These are phyloP conservation scores for Cherax quadricarinatus DNA, from an alignment of 1,140 invertebrate genomes.

Conservation along the genomic window DNA sequence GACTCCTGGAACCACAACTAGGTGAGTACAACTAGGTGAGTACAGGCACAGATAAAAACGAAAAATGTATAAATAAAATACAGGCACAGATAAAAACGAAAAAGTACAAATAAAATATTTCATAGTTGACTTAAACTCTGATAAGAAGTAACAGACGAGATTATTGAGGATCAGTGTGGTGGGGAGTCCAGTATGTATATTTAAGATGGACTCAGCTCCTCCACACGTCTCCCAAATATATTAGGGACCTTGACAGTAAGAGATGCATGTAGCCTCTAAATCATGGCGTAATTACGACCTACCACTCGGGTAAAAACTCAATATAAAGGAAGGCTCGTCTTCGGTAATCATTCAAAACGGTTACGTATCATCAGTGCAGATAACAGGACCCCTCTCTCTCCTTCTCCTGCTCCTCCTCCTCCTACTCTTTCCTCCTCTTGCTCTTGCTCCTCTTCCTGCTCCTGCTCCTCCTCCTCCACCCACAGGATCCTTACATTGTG, in stretches of 20 bases:
- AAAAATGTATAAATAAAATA: neutral
- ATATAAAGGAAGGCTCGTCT: conserved; percentile 17
- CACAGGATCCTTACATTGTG: neutral
- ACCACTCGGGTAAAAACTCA: conserved; percentile 17
- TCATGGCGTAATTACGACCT: conserved; percentile 38
- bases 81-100: neutral
- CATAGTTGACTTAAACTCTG: too few relatives aligned
- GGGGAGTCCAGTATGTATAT: neutral
- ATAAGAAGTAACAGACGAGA: neutral
- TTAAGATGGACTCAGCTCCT: neutral
- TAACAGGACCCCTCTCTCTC: neutral
- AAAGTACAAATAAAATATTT: neutral
- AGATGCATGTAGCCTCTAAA: conserved; percentile 41
- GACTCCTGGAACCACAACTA: too few relatives aligned
- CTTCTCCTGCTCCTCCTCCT: too few relatives aligned
- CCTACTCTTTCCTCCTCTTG: too few relatives aligned
- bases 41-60: neutral
- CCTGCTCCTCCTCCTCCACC: too few relatives aligned
- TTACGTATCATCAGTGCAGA: neutral
- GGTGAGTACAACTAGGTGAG: too few relatives aligned
- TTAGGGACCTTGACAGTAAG: conserved; percentile 47
- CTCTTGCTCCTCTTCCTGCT: too few relatives aligned
- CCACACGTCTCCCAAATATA: conserved; percentile 30
- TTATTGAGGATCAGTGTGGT: neutral
- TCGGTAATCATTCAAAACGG: conserved; percentile 4